Base-by-base conservation (phyloP, 2,113 vertebrate genomes). In the Brachypodius melanocephalos region DNA sequence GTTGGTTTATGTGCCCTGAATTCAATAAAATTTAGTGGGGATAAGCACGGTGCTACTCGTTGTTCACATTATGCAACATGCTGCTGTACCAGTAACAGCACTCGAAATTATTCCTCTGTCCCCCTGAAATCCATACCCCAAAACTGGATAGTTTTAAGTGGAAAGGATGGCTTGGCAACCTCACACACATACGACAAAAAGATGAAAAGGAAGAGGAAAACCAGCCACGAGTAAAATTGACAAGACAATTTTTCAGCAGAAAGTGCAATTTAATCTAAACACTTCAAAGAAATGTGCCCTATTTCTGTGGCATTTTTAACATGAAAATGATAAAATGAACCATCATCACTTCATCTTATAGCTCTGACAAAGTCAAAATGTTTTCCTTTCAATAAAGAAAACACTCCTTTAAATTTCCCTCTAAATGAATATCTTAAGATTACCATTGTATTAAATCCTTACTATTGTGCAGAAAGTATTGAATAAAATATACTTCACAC, bases 261-360 rank as follows among this genome's bases (percentile, higher is more conserved):
- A 91, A 82, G n/a, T 62, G 34, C 34, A 82, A 84, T 66, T 89
- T 68, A 87, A 88, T 92, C 73, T 88, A 73, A 89, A 73, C 62
- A 62, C 85, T 94, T 79, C 67, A 68, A 80, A 92, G 51, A 66
- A 86, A 73, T 58, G 45, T 79, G 66, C 49, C 24, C 42, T 61
- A 38, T 62, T 89, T 75, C 77, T 57, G 42, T 54, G 66, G 45
- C 38, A 72, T 85, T 91, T 93, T 87, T 88, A 87, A 89, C 55
- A 66, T 6, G 34, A 87, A 95, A 91, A 89, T 91, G 42, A 69
- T 91, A 87, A 90, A 94, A 95, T 68, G 66, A 93, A 78, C 51
- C 5, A 72, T 92, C 80, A 75, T 85, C 48, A 34, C 48, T 84
- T 93, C 63, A 75, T 94, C 58, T 73, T 88, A 75, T 73, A 78